Percentiles rank a stretch among this genome's conserved stretches.
Conservation (phyloP, 2,888 invertebrate genomes). For the Ochlodes sylvanus region DNA sequence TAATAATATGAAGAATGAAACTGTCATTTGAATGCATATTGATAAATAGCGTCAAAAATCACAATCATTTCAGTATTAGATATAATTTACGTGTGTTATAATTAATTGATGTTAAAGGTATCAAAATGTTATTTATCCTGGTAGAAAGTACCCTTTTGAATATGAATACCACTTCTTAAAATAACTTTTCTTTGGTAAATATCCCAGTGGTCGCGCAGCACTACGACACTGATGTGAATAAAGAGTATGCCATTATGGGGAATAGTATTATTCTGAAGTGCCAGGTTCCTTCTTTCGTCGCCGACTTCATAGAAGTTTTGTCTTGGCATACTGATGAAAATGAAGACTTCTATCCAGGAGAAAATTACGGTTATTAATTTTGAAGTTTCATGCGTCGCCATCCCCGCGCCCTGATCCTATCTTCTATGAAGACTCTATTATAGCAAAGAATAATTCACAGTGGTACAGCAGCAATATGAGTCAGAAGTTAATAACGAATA, state of each 20-base stretch:
- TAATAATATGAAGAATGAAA: too few species aligned
- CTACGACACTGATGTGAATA: constrained; percentile 93
- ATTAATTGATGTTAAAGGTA: background rate
- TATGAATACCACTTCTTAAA: background rate
- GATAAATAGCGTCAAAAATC: too few species aligned
- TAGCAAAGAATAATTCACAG: constrained; percentile 75
- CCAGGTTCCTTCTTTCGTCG: constrained; percentile 94
- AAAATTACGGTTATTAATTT: constrained; percentile 82
- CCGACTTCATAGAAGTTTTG: constrained; percentile 92
- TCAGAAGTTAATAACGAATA: constrained; percentile 97
- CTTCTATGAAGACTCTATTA: constrained; percentile 5
- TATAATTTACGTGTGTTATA: background rate
- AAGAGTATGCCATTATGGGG: constrained; percentile 93
- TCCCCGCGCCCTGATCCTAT: constrained; percentile 34
- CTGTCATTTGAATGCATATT: too few species aligned
- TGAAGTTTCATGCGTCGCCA: constrained; percentile 27
- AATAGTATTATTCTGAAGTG: constrained; percentile 93
- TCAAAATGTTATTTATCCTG: background rate
- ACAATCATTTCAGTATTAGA: too few species aligned
- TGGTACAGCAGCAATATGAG: constrained; percentile 95
- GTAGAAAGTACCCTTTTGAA: too few species aligned
- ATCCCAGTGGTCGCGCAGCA: constrained; percentile 90
- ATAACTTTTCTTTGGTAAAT: constrained; percentile 26
- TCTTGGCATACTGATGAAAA: constrained; percentile 92
- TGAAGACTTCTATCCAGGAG: constrained; percentile 88